phyloP scores from a whole-genome alignment of 2,113 vertebrate genomes.

The Takifugu bimaculatus region DNA sequence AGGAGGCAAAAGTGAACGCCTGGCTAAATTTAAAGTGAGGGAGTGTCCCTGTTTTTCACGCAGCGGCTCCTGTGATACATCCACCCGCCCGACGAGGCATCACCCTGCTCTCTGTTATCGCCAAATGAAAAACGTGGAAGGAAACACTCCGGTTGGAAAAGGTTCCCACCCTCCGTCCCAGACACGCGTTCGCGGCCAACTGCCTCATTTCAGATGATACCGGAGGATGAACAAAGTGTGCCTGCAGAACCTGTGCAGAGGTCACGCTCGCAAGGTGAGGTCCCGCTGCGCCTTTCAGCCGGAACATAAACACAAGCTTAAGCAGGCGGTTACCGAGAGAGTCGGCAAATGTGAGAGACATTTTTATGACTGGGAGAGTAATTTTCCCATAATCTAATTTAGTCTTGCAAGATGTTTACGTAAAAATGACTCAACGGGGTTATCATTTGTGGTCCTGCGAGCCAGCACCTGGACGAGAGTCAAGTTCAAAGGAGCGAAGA shows the following conservation, averaged over 20 bases:
- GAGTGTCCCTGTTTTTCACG: constrained; percentile 32
- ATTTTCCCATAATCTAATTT: constrained; percentile 25
- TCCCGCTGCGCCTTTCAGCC: constrained; percentile 24
- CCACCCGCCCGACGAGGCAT: constrained; percentile 32
- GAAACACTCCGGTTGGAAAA: constrained; percentile 66
- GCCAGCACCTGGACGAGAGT: constrained; percentile 5
- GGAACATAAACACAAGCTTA: constrained; percentile 30
- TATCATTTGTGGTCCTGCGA: constrained; percentile 15
- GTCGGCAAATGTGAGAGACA: constrained; percentile 6
- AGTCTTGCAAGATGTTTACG: constrained; percentile 5
- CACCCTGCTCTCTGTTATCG: constrained; percentile 54
- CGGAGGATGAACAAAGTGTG: neutral
- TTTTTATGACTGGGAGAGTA: constrained; percentile 13
- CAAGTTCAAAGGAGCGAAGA: neutral
- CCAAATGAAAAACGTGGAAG: constrained; percentile 59
- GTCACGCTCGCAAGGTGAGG: neutral
- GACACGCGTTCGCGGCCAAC: constrained; percentile 30
- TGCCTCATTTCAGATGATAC: neutral
- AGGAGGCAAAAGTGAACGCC: constrained; percentile 12
- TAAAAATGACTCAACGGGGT: constrained; percentile 27
- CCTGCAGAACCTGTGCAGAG: neutral
- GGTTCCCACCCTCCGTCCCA: constrained; percentile 50
- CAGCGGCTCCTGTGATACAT: constrained; percentile 37
- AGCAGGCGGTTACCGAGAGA: constrained; percentile 11
- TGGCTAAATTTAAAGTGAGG: constrained; percentile 39